Percentiles rank a stretch among this genome's conserved stretches.
phyloP scores from a whole-genome alignment of 2,797 vertebrate species.

The Pantherophis alleghaniensis region DNA sequence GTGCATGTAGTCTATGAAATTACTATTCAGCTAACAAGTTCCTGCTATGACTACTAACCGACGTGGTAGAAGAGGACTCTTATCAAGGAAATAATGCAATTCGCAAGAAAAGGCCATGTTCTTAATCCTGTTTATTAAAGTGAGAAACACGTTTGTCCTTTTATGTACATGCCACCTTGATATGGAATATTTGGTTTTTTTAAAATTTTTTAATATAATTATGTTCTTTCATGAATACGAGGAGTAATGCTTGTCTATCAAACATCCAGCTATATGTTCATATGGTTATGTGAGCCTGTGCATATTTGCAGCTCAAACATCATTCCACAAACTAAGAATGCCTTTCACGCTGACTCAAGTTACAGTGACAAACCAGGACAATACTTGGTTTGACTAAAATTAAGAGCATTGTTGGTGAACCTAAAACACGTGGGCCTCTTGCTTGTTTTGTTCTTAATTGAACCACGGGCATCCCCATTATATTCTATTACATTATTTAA shows the following conservation, averaged over 20 bases:
- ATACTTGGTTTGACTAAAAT: conserved; percentile 20
- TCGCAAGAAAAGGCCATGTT: conserved; percentile 21
- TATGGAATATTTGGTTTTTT: neutral
- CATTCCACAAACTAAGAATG: neutral
- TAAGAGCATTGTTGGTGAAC: neutral
- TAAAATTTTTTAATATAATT: neutral
- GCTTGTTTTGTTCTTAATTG: conserved; percentile 16
- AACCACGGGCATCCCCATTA: conserved; percentile 45
- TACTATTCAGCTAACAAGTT: neutral
- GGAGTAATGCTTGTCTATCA: neutral
- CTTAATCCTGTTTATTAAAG: neutral
- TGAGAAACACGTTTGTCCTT: neutral
- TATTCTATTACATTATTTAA: conserved; percentile 50
- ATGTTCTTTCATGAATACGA: neutral
- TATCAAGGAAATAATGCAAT: conserved; percentile 1
- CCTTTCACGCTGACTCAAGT: conserved; percentile 34
- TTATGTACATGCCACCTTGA: neutral
- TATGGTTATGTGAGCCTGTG: neutral
- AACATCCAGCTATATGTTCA: neutral
- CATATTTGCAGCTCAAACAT: neutral
- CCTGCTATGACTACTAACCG: neutral
- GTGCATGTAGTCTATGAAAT: neutral
- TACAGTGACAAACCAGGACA: neutral
- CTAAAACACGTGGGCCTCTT: conserved; percentile 25
- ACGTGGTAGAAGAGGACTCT: conserved; percentile 1